Base-by-base conservation (phyloP, 2,888 invertebrate species). In the Drosophila colorata region DNA sequence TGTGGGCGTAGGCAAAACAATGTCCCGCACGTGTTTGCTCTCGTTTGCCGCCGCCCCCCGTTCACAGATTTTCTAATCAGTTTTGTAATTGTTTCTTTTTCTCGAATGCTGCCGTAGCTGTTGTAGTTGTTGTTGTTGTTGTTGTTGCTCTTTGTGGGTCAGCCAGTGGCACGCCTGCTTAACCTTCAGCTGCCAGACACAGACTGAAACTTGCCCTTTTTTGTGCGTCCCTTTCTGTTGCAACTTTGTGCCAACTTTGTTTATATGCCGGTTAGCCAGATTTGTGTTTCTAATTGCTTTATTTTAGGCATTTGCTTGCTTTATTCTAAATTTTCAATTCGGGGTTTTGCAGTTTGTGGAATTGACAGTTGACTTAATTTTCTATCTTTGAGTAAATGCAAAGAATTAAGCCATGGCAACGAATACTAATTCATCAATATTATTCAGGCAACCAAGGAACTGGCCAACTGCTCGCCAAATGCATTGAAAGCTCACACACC, bases 1-100 rank as follows among this genome's bases (percentile, higher is more conserved):
- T 65, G 66, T 68, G 87, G 83, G 88, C 87, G 66, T 87, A 67
- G 64, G 61, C 75, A 68, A 76, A 87, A 83, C 88, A 86, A 80
- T 83, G 67, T 76, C 38, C 64, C 64, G 80, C 55, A 68, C 69
- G 79, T 82, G 76, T 75, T 82, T 69, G 61, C 56, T 56, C 47
- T 67, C 46, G 65, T 53, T 59, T 52, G 68, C 55, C 72, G 11
- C 55, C 68, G 2, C 41, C 37, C 14, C 25, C 65, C 35, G 13
- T 20, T 35, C 78, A 80, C 78, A 80, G 88, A 88, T 88, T 84
- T 88, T 84, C 87, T 84, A 84, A 84, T 84, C 88, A 84, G 83
- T 84, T 84, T 87, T 80, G 88, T 88, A 84, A 84, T 84, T 84
- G 88, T 84, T 87, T 84, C 84, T 73, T 85, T 69, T 72, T 23